A percentile compares a stretch with the other conserved stretches of the same genome.
phyloP scores from a whole-genome alignment of 2,797 vertebrate genomes.

The Smutsia temminckii region DNA sequence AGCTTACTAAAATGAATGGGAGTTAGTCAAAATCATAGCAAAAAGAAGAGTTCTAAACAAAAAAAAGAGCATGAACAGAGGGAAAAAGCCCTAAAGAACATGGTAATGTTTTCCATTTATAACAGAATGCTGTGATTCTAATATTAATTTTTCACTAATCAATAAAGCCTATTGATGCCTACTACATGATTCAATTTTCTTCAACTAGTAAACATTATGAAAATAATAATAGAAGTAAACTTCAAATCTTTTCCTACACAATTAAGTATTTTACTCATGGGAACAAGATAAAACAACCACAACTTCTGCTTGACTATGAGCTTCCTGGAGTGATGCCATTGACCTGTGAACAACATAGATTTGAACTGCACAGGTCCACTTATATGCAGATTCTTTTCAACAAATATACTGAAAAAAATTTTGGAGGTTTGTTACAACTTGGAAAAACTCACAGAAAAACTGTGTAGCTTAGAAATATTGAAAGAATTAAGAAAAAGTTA shows the following conservation, averaged over 20 bases:
- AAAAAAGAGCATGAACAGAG: neutral
- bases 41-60: neutral
- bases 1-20: neutral
- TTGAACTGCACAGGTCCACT: no score
- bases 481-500: no score
- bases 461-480: no score
- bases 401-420: no score
- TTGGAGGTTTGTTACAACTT: no score
- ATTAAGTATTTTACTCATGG: neutral
- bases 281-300: neutral
- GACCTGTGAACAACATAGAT: no score
- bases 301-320: neutral
- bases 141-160: neutral
- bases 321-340: neutral
- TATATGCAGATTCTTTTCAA: no score
- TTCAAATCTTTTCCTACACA: neutral
- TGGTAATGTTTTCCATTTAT: neutral
- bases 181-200: conserved; percentile 33
- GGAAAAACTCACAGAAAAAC: no score
- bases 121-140: neutral
- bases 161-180: neutral
- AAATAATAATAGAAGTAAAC: conserved; percentile 31
- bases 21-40: conserved; percentile 14
- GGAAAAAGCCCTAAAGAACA: neutral
- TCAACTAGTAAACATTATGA: neutral